phyloP scores from a whole-genome alignment of 2,113 vertebrate species.

The Tachycineta bicolor region DNA sequence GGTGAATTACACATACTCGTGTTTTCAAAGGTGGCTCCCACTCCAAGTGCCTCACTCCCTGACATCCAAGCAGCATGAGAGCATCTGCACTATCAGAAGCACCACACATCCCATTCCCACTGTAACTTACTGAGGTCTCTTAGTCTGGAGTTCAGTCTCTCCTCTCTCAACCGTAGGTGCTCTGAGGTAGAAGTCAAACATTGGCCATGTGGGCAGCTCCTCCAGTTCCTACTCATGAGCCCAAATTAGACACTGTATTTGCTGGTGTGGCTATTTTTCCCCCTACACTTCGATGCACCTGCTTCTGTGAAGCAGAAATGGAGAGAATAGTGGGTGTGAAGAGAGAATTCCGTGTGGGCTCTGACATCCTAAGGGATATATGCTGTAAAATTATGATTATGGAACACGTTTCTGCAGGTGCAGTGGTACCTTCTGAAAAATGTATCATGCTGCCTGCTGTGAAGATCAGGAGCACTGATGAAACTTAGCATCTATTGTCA shows the following conservation, averaged over 20 bases:
- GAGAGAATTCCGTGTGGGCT: background rate
- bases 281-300: background rate
- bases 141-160: background rate
- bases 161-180: background rate
- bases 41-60: background rate
- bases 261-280: background rate
- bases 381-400: background rate
- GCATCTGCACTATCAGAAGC: background rate
- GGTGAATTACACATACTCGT: background rate
- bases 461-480: background rate
- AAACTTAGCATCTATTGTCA: background rate
- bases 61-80: background rate
- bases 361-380: background rate
- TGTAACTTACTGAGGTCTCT: background rate
- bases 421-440: background rate
- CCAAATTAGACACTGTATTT: background rate
- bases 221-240: background rate
- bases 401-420: background rate
- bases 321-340: background rate
- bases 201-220: fast-evolving
- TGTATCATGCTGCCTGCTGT: background rate
- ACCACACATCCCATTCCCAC: background rate
- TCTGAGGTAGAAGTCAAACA: background rate
- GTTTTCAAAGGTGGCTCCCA: background rate
- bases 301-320: background rate